Evolutionary conservation across 2,888 invertebrate species (phyloP), one percentile per base, ranked within the genome.

Genomic region (Ischnus inquisitorius): DNA sequence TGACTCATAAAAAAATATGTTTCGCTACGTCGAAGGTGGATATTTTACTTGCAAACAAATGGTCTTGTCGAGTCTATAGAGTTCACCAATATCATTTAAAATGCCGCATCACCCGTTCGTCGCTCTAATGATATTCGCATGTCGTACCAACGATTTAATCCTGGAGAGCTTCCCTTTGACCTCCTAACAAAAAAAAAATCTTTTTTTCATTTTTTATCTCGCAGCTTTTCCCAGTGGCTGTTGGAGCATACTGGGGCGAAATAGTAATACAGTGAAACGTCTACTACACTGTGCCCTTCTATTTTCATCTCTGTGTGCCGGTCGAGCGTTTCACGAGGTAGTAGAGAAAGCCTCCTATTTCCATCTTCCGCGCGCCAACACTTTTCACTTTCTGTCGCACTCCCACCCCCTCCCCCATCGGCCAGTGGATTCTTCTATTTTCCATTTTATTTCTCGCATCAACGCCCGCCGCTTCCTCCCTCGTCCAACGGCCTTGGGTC

Each of bases 231-330:
- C n/a, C 69, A 67, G 48, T 67, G 60, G 57, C 57, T 54, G 65
- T 68, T 77, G 71, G 67, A 57, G 69, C 60, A 69, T 65, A 57
- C 19, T 68, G 79, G 71, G 43, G 74, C 72, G 77, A 80, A 80
- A 83, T 80, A 83, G 76, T 80, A 46, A 64, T 54, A 74, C 62
- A 83, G 80, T 80, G 12, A 46, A 72, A 72, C 72, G 60, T 72
- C 60, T 76, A 65, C 65, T 64, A 48, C 51, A 57, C 65, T 77
- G 28, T 25, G 68, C 75, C 41, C 72, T 80, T 80, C 67, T 80
- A 84, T 80, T 81, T 84, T 81, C 84, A 81, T 84, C 81, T 74
- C 74, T 78, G 64, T 54, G 54, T 68, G 46, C 69, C 72, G 79
- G 72, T 57, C 82, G 82, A 85, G 77, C 68, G 69, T 84, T 84